These are phyloP conservation scores for Pachypsylla venusta DNA, from an alignment of 1,140 invertebrate genomes.

Conservation along the genomic window DNA sequence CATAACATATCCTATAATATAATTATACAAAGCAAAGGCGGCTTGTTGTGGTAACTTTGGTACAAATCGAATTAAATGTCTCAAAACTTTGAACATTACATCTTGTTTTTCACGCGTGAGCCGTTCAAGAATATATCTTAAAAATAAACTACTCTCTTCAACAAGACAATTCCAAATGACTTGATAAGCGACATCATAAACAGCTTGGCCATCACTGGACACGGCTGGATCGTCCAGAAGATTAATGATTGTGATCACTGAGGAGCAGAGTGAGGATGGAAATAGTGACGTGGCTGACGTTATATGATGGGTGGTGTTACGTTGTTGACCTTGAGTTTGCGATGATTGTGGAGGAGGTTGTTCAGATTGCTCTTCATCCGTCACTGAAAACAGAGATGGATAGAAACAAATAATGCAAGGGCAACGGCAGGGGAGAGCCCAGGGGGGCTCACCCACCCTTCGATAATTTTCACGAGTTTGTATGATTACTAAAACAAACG, in stretches of 20 bases:
- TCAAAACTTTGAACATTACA: conserved; percentile 81
- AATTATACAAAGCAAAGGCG: conserved; percentile 97
- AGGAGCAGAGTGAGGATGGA: conserved; percentile 88
- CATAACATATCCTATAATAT: conserved; percentile 98
- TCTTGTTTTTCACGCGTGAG: conserved; percentile 91
- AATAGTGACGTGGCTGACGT: conserved; percentile 88
- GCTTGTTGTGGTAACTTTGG: conserved; percentile 90
- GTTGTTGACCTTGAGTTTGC: conserved; percentile 27
- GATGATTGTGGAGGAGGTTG: conserved; percentile 31
- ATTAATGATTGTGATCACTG: conserved; percentile 86
- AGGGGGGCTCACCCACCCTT: no score
- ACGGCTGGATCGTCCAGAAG: conserved; percentile 93
- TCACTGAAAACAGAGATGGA: conserved; percentile 15
- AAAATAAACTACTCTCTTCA: conserved; percentile 91
- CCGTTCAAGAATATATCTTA: conserved; percentile 89
- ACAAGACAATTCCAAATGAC: conserved; percentile 95
- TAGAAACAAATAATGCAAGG: no score
- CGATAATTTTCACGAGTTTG: no score
- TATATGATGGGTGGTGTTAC: conserved; percentile 56
- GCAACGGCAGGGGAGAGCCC: no score
- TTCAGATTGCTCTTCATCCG: conserved; percentile 46
- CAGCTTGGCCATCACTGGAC: conserved; percentile 76
- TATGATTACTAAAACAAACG: no score
- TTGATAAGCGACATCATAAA: conserved; percentile 80
- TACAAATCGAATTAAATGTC: conserved; percentile 86